Percentiles rank a stretch among this genome's conserved stretches.
These are phyloP conservation scores for Cerastis rubricosa DNA, from an alignment of 2,888 invertebrate genomes.

Conservation along the genomic window DNA sequence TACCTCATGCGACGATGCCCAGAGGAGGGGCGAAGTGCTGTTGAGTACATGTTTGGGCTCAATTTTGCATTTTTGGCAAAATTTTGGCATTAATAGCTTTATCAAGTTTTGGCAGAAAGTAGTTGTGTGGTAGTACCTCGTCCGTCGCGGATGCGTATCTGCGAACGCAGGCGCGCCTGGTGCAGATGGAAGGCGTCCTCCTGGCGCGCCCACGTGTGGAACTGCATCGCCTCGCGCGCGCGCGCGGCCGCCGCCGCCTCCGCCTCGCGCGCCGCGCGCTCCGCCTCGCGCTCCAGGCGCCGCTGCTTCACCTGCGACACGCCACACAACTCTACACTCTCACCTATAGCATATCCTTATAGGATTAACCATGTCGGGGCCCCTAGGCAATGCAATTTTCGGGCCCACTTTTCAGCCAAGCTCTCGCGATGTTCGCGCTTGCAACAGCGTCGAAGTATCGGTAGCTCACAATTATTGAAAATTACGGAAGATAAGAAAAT, in stretches of 20 bases:
- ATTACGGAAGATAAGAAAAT: too few relatives aligned
- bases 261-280: constrained; percentile 95
- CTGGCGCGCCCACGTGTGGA: constrained; percentile 98
- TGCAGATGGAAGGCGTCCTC: constrained; percentile 99
- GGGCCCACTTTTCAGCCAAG: too few relatives aligned
- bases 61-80: neutral
- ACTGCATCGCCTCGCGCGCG: constrained; percentile 97
- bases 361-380: too few relatives aligned
- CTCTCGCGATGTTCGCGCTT: too few relatives aligned
- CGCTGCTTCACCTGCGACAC: constrained; percentile 94
- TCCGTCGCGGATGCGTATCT: constrained; percentile 98
- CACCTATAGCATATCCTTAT: neutral
- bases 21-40: neutral
- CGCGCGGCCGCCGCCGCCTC: constrained; percentile 94
- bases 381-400: too few relatives aligned
- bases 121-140: constrained; percentile 89
- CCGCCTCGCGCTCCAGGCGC: constrained; percentile 96
- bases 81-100: neutral
- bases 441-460: too few relatives aligned
- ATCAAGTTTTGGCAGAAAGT: neutral
- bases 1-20: neutral
- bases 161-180: constrained; percentile 97
- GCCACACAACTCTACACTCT: neutral
- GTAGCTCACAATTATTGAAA: too few relatives aligned
- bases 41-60: neutral